A percentile compares a stretch with the other conserved stretches of the same genome.
These are phyloP conservation scores for Atrina japonica DNA, from an alignment of 2,888 invertebrate species.

Conservation along the genomic window DNA sequence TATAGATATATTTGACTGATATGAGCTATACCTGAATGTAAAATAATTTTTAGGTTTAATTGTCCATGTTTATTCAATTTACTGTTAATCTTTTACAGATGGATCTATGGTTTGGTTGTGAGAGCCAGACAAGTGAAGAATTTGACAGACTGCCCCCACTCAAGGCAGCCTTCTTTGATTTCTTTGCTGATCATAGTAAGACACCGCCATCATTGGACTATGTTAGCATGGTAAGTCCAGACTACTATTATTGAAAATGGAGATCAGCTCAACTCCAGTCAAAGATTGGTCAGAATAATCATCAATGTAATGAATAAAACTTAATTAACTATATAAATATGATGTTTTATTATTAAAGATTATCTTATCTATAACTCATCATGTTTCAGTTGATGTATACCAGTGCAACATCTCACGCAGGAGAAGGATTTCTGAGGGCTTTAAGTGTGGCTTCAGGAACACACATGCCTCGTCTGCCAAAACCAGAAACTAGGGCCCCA, in stretches of 20 bases:
- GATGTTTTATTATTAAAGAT: neutral
- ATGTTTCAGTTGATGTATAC: constrained; percentile 77
- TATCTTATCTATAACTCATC: too few relatives aligned
- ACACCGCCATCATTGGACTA: constrained; percentile 74
- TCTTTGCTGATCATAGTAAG: constrained; percentile 75
- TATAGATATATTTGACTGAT: too few relatives aligned
- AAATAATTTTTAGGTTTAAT: too few relatives aligned
- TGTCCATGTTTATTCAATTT: too few relatives aligned
- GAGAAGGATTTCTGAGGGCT: constrained; percentile 79
- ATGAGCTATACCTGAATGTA: too few relatives aligned
- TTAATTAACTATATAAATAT: too few relatives aligned
- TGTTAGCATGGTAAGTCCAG: constrained; percentile 72
- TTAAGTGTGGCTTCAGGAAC: constrained; percentile 76
- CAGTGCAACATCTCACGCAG: constrained; percentile 70
- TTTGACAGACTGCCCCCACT: constrained; percentile 71
- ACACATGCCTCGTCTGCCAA: constrained; percentile 74
- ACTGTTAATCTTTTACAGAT: constrained; percentile 58
- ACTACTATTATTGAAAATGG: neutral
- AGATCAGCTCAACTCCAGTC: too few relatives aligned
- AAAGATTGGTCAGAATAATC: too few relatives aligned
- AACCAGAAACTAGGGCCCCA: constrained; percentile 47
- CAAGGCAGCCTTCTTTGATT: constrained; percentile 76
- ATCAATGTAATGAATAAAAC: too few relatives aligned
- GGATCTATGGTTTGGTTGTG: constrained; percentile 74
- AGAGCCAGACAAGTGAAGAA: constrained; percentile 44